phyloP scores from a whole-genome alignment of 1,140 invertebrate species.

The Drosophila kepulauana region DNA sequence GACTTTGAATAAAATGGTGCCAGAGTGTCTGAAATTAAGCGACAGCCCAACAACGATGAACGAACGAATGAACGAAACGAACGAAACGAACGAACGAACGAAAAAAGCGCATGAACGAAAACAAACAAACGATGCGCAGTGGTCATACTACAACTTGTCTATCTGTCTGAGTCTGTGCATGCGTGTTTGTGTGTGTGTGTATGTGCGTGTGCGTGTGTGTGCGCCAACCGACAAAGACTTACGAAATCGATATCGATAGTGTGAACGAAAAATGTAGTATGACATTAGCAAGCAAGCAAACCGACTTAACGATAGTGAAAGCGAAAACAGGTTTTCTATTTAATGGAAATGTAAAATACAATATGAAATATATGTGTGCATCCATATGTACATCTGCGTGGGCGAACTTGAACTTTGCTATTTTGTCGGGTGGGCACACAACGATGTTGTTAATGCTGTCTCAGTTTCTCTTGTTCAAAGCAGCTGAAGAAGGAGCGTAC shows the following conservation, averaged over 20 bases:
- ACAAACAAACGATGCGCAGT: slow-evolving; percentile 65
- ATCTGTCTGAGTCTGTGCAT: slow-evolving; percentile 18
- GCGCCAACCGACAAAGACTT: slow-evolving; percentile 41
- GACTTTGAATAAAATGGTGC: slow-evolving; percentile 73
- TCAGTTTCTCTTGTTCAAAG: slow-evolving; percentile 39
- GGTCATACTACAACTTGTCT: slow-evolving; percentile 1
- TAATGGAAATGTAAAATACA: slow-evolving; percentile 16
- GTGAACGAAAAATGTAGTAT: slow-evolving; percentile 2
- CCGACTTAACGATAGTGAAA: slow-evolving; percentile 37
- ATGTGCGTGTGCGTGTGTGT: slow-evolving; percentile 22
- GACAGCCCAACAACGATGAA: slow-evolving; percentile 15
- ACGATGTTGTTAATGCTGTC: slow-evolving; percentile 30
- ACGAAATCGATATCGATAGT: slow-evolving; percentile 38
- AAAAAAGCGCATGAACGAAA: slow-evolving; percentile 44
- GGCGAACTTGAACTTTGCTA: slow-evolving; percentile 62
- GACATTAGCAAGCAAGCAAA: slow-evolving; percentile 20
- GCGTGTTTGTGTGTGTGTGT: slow-evolving; percentile 11
- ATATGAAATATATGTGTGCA: neutral
- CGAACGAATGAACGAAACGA: slow-evolving; percentile 35
- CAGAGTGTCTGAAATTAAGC: slow-evolving; percentile 76
- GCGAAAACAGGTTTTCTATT: slow-evolving; percentile 31
- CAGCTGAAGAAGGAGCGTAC: neutral
- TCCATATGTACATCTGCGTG: slow-evolving; percentile 29
- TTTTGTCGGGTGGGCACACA: slow-evolving; percentile 32
- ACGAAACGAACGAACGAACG: slow-evolving; percentile 45